Percentiles rank a stretch among this genome's conserved stretches.
Evolutionary conservation across 2,797 vertebrate genomes (phyloP).

Genomic region (Hyperoplus immaculatus): DNA sequence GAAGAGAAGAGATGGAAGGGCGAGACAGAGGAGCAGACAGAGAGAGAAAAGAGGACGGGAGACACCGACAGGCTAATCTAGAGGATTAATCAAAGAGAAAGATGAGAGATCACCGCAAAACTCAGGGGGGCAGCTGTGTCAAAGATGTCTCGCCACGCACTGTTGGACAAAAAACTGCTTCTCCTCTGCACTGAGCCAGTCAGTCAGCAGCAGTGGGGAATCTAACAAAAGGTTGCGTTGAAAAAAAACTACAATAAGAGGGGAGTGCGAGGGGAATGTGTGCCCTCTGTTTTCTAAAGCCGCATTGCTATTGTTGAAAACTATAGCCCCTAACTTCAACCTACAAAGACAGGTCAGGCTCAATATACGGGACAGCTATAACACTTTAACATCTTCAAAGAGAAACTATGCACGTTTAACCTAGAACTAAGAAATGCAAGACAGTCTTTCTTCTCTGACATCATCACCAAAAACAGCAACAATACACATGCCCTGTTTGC

Average conservation of each 20-base stretch:
- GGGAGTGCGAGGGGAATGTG: neutral
- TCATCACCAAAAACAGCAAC: no score
- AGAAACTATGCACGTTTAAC: no score
- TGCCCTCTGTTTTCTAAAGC: neutral
- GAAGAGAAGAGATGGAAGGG: constrained; percentile 12
- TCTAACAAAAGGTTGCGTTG: constrained; percentile 15
- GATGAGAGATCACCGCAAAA: constrained; percentile 43
- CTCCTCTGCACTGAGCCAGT: neutral
- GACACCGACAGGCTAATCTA: constrained; percentile 28
- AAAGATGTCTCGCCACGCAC: constrained; percentile 5
- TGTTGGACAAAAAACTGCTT: constrained; percentile 10
- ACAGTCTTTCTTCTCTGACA: no score
- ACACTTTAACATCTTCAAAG: no score
- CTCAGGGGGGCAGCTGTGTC: constrained; percentile 14
- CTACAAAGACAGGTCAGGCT: constrained; percentile 5
- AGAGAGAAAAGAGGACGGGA: neutral
- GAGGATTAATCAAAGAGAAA: constrained; percentile 35
- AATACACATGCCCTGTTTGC: no score
- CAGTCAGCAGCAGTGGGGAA: constrained; percentile 13
- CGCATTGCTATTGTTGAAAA: neutral
- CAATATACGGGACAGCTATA: neutral
- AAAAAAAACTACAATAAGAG: neutral
- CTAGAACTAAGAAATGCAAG: no score
- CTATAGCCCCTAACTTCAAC: constrained; percentile 3
- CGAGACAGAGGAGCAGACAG: constrained; percentile 28